phyloP scores from a whole-genome alignment of 2,888 invertebrate genomes.

The Cinara cedri region DNA sequence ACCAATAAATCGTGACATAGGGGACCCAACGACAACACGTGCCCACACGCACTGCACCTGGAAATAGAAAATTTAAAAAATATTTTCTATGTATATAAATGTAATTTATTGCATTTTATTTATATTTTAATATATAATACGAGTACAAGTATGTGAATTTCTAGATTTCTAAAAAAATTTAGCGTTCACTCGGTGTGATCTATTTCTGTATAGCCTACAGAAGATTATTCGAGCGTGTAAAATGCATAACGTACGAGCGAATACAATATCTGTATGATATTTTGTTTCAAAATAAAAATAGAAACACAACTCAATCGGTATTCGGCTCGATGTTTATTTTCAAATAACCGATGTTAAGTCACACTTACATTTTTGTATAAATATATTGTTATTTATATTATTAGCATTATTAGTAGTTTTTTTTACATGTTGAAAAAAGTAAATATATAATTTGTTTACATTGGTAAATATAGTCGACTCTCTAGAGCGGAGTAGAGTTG shows the following conservation, averaged over 20 bases:
- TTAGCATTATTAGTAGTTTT: background rate
- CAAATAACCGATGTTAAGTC: background rate
- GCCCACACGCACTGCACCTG: conserved; percentile 46
- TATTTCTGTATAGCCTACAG: background rate
- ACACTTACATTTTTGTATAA: no score
- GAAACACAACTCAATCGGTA: background rate
- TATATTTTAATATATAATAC: conserved; percentile 1
- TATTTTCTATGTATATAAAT: conserved; percentile 10
- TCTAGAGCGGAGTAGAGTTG: no score
- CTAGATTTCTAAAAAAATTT: background rate
- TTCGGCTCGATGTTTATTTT: background rate
- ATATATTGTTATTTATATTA: background rate
- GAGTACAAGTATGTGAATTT: background rate
- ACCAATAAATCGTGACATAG: conserved; percentile 42
- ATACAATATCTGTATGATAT: background rate
- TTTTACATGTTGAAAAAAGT: background rate
- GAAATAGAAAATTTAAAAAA: conserved; percentile 31
- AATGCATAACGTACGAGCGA: background rate
- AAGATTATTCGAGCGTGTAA: conserved; percentile 1
- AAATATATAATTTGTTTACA: background rate
- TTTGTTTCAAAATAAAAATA: conserved; percentile 18
- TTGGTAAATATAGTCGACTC: no score
- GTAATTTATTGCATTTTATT: conserved; percentile 28
- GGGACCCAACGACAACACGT: conserved; percentile 22
- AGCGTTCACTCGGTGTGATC: background rate